Base-by-base conservation (phyloP, 2,888 invertebrate genomes). In the Andrena bucephala region DNA sequence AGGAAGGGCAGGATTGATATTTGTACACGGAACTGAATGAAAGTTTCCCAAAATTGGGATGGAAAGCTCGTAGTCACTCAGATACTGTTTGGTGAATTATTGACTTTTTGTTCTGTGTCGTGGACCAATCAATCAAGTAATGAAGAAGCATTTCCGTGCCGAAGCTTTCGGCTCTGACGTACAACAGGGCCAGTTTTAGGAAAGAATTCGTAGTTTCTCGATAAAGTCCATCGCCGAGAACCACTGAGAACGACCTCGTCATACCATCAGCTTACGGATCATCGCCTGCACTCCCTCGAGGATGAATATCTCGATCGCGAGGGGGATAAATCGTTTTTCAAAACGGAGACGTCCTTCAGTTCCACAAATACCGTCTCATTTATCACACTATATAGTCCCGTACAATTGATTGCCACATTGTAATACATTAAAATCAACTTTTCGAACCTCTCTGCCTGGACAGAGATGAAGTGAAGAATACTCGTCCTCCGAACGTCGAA, bases 241-340 rank as follows among this genome's bases (percentile, higher is more conserved):
- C 65, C 57, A 66, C 66, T 70, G 69, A 27, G 63, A 71, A 77
- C 36, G 66, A 62, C 68, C 66, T 66, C 65, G 74, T 71, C 77
- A 20, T 73, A 65, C 75, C 67, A 65, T 65, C 63, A 59, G 65
- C 81, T 75, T 57, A 84, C 54, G 31, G 82, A 72, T 78, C 71
- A 69, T 78, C 75, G 70, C 31, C 54, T 75, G 60, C 42, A 54
- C 54, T 57, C 68, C 62, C 65, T 67, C 57, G 20, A 69, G 65
- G 62, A 75, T 57, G 84, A 77, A 60, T 27, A 71, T 54, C 73
- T 60, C 62, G 52, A 36, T 74, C 71, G 50, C 36, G 33, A 29
- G 48, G 24, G 42, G 59, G 48, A 77, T 71, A 80, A 74, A 68
- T 50, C 63, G 65, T 70, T 73, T 77, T 68, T 60, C 68, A 75